phyloP scores from a whole-genome alignment of 1,140 invertebrate genomes.

The Chymomyza costata region DNA sequence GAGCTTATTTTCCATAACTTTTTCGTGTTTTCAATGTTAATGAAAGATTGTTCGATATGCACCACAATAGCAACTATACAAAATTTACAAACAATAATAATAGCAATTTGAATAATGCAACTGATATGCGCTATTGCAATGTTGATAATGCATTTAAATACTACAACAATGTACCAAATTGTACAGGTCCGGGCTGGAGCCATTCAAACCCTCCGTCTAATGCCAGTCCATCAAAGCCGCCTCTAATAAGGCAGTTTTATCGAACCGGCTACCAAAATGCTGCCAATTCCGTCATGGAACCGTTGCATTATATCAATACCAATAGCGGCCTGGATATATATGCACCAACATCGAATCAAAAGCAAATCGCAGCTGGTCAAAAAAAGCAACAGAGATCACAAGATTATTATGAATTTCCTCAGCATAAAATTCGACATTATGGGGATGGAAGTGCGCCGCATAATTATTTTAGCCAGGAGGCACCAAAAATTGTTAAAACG shows the following conservation, averaged over 20 bases:
- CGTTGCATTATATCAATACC: slow-evolving; percentile 19
- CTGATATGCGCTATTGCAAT: slow-evolving; percentile 26
- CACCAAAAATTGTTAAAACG: slow-evolving; percentile 32
- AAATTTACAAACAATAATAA: slow-evolving; percentile 34
- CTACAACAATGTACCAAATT: slow-evolving; percentile 32
- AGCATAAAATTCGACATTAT: too few species aligned
- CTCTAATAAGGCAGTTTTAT: slow-evolving; percentile 18
- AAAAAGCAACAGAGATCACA: too few species aligned
- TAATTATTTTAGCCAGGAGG: slow-evolving; percentile 6
- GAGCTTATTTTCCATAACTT: too few species aligned
- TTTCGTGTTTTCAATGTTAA: slow-evolving; percentile 16
- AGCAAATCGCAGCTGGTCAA: too few species aligned
- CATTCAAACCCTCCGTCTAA: slow-evolving; percentile 10
- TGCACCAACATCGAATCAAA: too few species aligned
- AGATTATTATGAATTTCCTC: too few species aligned
- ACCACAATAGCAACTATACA: slow-evolving; percentile 42
- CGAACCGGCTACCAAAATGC: slow-evolving; percentile 23
- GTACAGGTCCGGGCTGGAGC: slow-evolving; percentile 21
- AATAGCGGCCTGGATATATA: too few species aligned
- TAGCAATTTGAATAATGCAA: slow-evolving; percentile 6
- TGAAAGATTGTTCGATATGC: slow-evolving; percentile 39
- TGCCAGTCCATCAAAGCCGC: slow-evolving; percentile 12
- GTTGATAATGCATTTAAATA: slow-evolving; percentile 52
- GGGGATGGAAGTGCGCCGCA: slow-evolving; percentile 3
- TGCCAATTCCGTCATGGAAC: slow-evolving; percentile 18